A percentile compares a stretch with the other conserved stretches of the same genome.
phyloP scores from a whole-genome alignment of 2,797 vertebrate genomes.

The Typhlichthys eigenmanni region DNA sequence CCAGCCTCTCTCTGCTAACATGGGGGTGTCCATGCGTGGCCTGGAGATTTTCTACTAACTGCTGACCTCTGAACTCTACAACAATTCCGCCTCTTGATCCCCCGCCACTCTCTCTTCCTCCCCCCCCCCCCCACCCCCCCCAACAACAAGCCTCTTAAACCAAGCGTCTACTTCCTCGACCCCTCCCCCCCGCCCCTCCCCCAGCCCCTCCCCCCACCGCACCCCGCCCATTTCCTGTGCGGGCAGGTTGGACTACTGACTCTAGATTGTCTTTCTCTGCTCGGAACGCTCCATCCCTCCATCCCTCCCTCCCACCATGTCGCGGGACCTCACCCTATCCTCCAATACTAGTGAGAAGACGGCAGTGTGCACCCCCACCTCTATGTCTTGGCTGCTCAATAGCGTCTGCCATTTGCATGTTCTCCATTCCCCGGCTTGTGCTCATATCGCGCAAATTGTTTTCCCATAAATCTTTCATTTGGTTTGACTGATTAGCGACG shows the following conservation, averaged over 20 bases:
- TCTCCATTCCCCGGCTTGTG: slow-evolving; percentile 31
- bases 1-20: slow-evolving; percentile 85
- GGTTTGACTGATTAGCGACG: slow-evolving; percentile 30
- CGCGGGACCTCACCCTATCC: slow-evolving; percentile 28
- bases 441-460: slow-evolving; percentile 35
- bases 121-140: slow-evolving; percentile 55
- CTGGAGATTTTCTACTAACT: slow-evolving; percentile 88
- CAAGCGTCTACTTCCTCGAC: slow-evolving; percentile 61
- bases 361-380: slow-evolving; percentile 64
- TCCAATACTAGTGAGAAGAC: slow-evolving; percentile 71
- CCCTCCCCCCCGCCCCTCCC: slow-evolving; percentile 48
- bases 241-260: background rate
- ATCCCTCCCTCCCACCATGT: slow-evolving; percentile 60
- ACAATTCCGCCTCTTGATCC: slow-evolving; percentile 67
- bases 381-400: slow-evolving; percentile 38
- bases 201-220: background rate
- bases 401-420: slow-evolving; percentile 64
- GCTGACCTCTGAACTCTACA: slow-evolving; percentile 67
- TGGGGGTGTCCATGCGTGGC: slow-evolving; percentile 82
- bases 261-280: slow-evolving; percentile 11
- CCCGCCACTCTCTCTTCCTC: slow-evolving; percentile 63
- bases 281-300: slow-evolving; percentile 17
- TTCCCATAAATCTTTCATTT: slow-evolving; percentile 22
- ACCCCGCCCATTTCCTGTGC: background rate
- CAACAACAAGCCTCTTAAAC: slow-evolving; percentile 68